Percentiles rank a stretch among this genome's conserved stretches.
Evolutionary conservation across 2,113 vertebrate species (phyloP).

Genomic region (Ursus arctos): DNA sequence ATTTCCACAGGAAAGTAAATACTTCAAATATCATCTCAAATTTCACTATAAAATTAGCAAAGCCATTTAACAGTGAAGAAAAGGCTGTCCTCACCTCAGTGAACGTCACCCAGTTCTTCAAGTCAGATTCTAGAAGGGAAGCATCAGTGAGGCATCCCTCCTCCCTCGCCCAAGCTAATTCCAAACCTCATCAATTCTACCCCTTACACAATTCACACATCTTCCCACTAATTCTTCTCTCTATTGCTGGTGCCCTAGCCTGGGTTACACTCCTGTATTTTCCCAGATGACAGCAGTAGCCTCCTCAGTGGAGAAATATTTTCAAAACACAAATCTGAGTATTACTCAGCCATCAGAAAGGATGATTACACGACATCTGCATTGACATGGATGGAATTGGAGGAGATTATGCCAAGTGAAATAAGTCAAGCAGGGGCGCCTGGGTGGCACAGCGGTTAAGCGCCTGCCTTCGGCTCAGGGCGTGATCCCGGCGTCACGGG

Average conservation of each 20-base stretch:
- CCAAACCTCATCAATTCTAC: neutral
- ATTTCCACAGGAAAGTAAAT: conserved; percentile 50
- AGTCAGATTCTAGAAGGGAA: neutral
- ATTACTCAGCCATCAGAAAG: no score
- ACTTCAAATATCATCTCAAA: neutral
- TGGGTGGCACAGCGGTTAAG: no score
- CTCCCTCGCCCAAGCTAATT: neutral
- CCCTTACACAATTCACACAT: neutral
- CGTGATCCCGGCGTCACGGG: no score
- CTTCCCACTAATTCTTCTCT: neutral
- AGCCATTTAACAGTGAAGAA: neutral
- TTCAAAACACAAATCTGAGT: neutral
- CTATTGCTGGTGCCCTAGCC: neutral
- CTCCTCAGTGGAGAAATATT: neutral
- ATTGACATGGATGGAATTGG: no score
- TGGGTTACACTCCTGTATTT: neutral
- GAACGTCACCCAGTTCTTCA: neutral
- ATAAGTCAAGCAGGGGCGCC: no score
- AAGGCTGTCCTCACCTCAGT: neutral
- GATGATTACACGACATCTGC: no score
- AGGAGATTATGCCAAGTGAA: no score
- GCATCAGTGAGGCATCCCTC: neutral
- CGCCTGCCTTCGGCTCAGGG: no score
- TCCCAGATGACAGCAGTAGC: neutral
- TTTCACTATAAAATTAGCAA: conserved; percentile 19